Conservation (phyloP, 2,888 invertebrate species). For the Podotricha telesiphe region DNA sequence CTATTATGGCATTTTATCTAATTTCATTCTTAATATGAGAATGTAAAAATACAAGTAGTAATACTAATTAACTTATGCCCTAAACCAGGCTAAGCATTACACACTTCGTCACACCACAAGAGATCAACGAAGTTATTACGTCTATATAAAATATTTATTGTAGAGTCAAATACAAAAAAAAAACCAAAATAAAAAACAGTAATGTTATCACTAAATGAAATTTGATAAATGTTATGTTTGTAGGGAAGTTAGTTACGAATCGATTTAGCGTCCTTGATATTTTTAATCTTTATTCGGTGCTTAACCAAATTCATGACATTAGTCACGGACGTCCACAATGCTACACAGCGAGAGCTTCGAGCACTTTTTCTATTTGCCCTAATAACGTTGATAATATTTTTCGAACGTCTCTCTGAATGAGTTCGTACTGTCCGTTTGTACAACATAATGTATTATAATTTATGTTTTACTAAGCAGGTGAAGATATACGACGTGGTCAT, state of each 20-base stretch:
- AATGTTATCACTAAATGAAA: conserved; percentile 27
- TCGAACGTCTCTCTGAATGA: conserved; percentile 78
- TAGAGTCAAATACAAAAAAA: not conserved
- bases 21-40: not conserved
- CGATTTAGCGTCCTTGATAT: conserved; percentile 41
- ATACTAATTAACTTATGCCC: not conserved
- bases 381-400: conserved; percentile 72
- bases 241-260: conserved; percentile 47
- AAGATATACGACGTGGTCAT: conserved; percentile 82
- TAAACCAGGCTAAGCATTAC: not conserved
- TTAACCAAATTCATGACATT: conserved; percentile 55
- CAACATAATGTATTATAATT: conserved; percentile 83
- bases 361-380: conserved; percentile 67
- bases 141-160: conserved; percentile 11
- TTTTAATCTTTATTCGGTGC: conserved; percentile 45
- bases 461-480: conserved; percentile 84
- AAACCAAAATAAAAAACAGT: conserved; percentile 4
- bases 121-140: conserved; percentile 3
- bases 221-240: conserved; percentile 34
- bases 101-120: conserved; percentile 2
- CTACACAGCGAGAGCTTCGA: conserved; percentile 62
- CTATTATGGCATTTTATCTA: not conserved
- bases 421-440: conserved; percentile 81
- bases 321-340: conserved; percentile 62
- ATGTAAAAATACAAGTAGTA: not conserved